These are phyloP conservation scores for Bombyx mori DNA, from an alignment of 1,140 invertebrate genomes.

Conservation along the genomic window DNA sequence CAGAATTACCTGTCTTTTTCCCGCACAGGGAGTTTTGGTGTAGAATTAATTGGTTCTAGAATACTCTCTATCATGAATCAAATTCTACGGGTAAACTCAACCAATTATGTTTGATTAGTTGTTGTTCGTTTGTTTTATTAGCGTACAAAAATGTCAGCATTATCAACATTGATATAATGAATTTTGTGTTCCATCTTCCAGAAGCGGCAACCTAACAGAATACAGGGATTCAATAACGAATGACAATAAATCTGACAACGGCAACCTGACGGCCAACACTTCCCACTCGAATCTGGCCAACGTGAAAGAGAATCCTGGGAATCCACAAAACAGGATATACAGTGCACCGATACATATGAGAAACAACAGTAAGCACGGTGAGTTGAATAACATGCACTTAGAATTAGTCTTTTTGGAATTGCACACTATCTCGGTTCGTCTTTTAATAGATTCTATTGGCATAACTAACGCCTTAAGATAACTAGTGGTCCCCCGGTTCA, in stretches of 20 bases:
- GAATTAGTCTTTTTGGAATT: too few species aligned
- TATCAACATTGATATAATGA: too few species aligned
- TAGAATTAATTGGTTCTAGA: not conserved
- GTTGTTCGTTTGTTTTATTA: too few species aligned
- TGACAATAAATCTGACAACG: slow-evolving; percentile 54
- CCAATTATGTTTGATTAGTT: too few species aligned
- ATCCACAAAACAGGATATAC: slow-evolving; percentile 49
- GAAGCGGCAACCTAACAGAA: slow-evolving; percentile 39
- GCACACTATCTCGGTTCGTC: too few species aligned
- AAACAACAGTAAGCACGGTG: slow-evolving; percentile 60
- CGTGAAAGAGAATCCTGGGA: slow-evolving; percentile 39
- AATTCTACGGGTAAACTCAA: too few species aligned
- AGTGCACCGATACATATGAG: slow-evolving; percentile 54
- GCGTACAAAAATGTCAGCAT: too few species aligned
- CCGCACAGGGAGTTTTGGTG: too few species aligned
- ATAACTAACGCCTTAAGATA: too few species aligned
- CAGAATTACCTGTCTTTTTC: too few species aligned
- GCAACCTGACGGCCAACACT: slow-evolving; percentile 45
- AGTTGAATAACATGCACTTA: slow-evolving; percentile 1
- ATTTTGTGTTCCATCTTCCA: slow-evolving; percentile 19
- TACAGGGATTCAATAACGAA: slow-evolving; percentile 51
- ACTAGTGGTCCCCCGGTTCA: too few species aligned
- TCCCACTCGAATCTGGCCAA: slow-evolving; percentile 50
- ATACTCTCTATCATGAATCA: not conserved
- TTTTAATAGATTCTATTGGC: too few species aligned